Conservation (phyloP, 1,140 invertebrate species). For the Drosophila bifasciata region DNA sequence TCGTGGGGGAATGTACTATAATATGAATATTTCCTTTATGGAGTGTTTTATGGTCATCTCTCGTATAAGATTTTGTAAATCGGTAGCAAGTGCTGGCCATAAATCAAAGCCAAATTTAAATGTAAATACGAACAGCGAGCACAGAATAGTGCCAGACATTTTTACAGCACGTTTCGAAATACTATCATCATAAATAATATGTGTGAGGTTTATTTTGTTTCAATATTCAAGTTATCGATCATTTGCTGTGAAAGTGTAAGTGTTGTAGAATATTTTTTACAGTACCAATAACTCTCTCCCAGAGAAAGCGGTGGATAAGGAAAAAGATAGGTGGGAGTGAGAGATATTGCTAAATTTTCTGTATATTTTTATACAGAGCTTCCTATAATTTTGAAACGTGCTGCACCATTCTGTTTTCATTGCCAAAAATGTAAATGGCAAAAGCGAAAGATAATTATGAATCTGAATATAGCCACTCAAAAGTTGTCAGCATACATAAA, state of each 20-base stretch:
- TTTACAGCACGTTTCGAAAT: constrained; percentile 27
- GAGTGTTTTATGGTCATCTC: constrained; percentile 1
- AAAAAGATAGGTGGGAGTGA: too few species aligned
- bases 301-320: too few species aligned
- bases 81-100: constrained; percentile 22
- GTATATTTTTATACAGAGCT: not conserved
- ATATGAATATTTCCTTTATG: not conserved
- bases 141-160: constrained; percentile 4
- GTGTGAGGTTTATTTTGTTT: too few species aligned
- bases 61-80: not conserved
- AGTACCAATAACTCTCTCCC: too few species aligned
- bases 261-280: too few species aligned
- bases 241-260: too few species aligned
- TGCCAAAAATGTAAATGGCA: constrained; percentile 49
- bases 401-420: constrained; percentile 7
- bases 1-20: constrained; percentile 12
- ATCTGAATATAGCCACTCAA: constrained; percentile 10
- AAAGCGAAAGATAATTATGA: constrained; percentile 39
- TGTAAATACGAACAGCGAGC: not conserved
- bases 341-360: too few species aligned
- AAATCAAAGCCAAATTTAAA: constrained; percentile 22
- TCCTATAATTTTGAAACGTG: constrained; percentile 1
- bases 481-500: constrained; percentile 26
- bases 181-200: constrained; percentile 2
- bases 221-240: too few species aligned